These are phyloP conservation scores for Oriolus oriolus DNA, from an alignment of 2,113 vertebrate species.

Conservation along the genomic window DNA sequence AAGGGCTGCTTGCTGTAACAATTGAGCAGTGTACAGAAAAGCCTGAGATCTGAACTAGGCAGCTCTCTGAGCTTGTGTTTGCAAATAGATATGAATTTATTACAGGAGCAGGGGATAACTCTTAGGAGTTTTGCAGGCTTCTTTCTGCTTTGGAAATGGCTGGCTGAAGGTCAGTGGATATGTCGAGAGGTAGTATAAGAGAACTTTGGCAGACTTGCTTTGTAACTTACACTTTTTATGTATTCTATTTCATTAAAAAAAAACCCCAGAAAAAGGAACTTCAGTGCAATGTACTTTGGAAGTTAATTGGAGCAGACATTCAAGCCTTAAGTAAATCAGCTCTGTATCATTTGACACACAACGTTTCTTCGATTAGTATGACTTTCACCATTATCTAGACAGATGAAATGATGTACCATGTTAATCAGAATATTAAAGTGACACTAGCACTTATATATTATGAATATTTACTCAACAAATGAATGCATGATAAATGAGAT, in stretches of 20 bases:
- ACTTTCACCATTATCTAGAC: constrained; percentile 49
- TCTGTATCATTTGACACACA: constrained; percentile 53
- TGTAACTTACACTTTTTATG: neutral
- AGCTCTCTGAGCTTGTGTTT: neutral
- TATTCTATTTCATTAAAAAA: neutral
- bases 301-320: constrained; percentile 46
- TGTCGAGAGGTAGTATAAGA: neutral
- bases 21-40: neutral
- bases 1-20: neutral
- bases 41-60: neutral
- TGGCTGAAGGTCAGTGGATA: neutral
- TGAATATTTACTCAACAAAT: constrained; percentile 60
- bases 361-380: constrained; percentile 51
- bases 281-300: neutral
- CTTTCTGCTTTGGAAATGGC: neutral
- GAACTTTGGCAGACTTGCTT: neutral
- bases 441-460: constrained; percentile 38
- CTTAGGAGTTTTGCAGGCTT: neutral
- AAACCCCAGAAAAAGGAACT: neutral
- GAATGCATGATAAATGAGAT: constrained; percentile 26
- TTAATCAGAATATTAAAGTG: constrained; percentile 56
- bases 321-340: constrained; percentile 52
- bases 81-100: neutral
- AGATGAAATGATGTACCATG: constrained; percentile 4
- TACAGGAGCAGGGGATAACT: neutral